Evolutionary conservation across 2,888 invertebrate species (phyloP), one percentile per base, ranked within the genome.

Genomic region (Papilio elwesi): DNA sequence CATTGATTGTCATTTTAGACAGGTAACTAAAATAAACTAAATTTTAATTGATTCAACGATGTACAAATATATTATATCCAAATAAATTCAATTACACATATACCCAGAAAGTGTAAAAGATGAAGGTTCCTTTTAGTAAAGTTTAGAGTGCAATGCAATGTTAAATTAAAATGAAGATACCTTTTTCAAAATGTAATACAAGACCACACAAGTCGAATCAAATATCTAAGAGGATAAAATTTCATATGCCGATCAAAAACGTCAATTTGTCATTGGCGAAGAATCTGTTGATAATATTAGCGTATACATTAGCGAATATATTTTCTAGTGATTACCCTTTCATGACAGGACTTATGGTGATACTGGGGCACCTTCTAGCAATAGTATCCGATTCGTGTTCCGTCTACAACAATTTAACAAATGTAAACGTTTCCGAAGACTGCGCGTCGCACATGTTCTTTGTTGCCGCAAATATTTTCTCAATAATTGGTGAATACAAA

Each of bases 401-500:
- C 6, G 48, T 70, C 67, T 53, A 53, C 8, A 26, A 66, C n/a
- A 74, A 67, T 70, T 13, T 73, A 52, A 70, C 43, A 43, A 68
- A 68, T 15, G 6, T 43, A 6, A 62, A 63, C 15, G 64, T 55
- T 11, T 57, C 7, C 9, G 38, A 66, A 53, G 66, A 68, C 38
- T 65, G 51, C 57, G 13, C 68, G 3, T 74, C 71, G 11, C 51
- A 66, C n/a, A 16, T 74, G 11, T 70, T 62, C 49, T 84, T 85
- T 64, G 74, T 84, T 6, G 49, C 83, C 8, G 81, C 85, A 38
- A 86, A 84, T 72, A 73, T 87, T 13, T 78, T 87, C 48, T 78
- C 79, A 6, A 78, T 86, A 8, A 80, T 86, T 13, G 85, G 83
- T 11, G 84, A 86, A 76, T 85, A 84, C 76, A 77, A 83, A 51